These are phyloP conservation scores for Lochmaea crataegi DNA, from an alignment of 2,888 invertebrate species.

Conservation along the genomic window DNA sequence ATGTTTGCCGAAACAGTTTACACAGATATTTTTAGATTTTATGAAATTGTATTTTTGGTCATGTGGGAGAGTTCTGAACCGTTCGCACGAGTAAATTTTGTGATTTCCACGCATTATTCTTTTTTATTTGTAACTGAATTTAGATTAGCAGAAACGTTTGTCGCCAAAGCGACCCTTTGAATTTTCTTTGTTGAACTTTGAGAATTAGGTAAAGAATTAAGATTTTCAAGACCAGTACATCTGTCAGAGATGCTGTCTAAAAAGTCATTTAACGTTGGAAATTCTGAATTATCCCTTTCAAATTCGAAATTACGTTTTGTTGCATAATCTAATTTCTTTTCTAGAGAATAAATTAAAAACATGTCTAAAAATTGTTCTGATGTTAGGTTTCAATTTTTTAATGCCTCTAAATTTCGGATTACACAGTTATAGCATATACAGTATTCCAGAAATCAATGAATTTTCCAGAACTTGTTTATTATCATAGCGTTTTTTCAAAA, in stretches of 20 bases:
- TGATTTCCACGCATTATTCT: no score
- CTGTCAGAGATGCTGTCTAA: not conserved
- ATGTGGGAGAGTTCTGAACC: no score
- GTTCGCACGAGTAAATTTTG: no score
- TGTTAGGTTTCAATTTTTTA: not conserved
- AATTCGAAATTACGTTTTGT: not conserved
- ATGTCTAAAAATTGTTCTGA: not conserved
- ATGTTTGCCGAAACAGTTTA: no score
- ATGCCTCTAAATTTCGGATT: not conserved
- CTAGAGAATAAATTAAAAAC: not conserved
- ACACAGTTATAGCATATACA: not conserved
- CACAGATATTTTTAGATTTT: no score
- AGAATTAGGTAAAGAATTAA: no score
- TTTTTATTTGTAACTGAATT: no score
- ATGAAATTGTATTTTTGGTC: no score
- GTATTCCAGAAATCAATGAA: not conserved
- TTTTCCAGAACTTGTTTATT: not conserved
- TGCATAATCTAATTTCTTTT: not conserved
- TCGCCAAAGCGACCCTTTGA: no score
- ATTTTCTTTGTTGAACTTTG: no score
- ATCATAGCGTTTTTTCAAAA: constrained; percentile 1
- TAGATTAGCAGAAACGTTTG: no score
- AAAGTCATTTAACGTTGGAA: not conserved
- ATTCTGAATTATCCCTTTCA: not conserved
- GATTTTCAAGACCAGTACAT: no score